Evolutionary conservation across 2,888 invertebrate species (phyloP).

Genomic region (Blastobasis lacticolella): DNA sequence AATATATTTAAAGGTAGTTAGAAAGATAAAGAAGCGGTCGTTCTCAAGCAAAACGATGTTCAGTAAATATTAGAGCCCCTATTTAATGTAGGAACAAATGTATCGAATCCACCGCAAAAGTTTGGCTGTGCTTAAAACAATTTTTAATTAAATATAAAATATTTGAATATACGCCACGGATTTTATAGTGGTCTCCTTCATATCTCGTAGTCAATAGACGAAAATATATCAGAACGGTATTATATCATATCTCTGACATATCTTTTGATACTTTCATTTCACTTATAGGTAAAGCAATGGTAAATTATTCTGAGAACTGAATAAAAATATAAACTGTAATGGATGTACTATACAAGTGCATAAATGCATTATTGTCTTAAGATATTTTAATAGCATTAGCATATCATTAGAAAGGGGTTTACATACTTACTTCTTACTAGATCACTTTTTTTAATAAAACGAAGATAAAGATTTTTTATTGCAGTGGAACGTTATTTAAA

Average conservation of each 20-base stretch:
- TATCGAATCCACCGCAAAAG: conserved; percentile 59
- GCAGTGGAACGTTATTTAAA: no score
- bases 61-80: background rate
- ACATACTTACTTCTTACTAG: no score
- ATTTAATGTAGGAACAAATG: conserved; percentile 34
- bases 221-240: conserved; percentile 3
- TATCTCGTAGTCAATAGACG: conserved; percentile 2
- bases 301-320: no score
- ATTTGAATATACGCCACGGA: conserved; percentile 21
- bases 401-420: no score
- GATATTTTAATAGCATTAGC: no score
- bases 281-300: no score
- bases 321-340: no score
- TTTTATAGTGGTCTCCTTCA: conserved; percentile 37
- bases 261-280: conserved; percentile 6
- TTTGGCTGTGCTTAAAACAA: conserved; percentile 66
- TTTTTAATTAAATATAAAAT: conserved; percentile 14
- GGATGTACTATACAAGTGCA: no score
- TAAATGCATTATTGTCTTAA: no score
- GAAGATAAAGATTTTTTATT: no score
- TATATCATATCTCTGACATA: conserved; percentile 10
- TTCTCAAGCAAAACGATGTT: conserved; percentile 13
- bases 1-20: background rate
- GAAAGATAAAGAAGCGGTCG: background rate
- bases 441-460: no score